Evolutionary conservation across 2,113 vertebrate genomes (phyloP).

Genomic region (Mobula hypostoma): DNA sequence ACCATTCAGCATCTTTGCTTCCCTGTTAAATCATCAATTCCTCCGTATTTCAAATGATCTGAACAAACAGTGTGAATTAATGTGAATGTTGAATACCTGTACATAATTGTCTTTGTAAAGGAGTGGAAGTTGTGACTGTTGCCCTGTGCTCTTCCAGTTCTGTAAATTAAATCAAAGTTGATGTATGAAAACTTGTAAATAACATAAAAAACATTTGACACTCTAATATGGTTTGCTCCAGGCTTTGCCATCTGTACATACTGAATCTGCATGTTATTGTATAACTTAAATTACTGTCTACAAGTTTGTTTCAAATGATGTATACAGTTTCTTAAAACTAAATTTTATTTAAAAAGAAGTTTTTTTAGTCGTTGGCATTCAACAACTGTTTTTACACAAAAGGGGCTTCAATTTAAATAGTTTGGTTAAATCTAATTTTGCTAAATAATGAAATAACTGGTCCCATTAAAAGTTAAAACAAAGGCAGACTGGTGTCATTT

Average conservation of each 20-base stretch:
- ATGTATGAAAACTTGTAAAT: slow-evolving; percentile 73
- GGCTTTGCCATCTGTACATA: slow-evolving; percentile 66
- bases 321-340: slow-evolving; percentile 84
- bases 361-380: slow-evolving; percentile 35
- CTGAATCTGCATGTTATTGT: slow-evolving; percentile 79
- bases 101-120: slow-evolving; percentile 65
- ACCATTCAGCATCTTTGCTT: not conserved
- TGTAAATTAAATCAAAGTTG: slow-evolving; percentile 57
- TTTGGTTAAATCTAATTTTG: slow-evolving; percentile 37
- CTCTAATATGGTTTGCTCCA: slow-evolving; percentile 54
- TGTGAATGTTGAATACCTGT: slow-evolving; percentile 58
- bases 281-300: slow-evolving; percentile 65
- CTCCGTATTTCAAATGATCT: slow-evolving; percentile 6
- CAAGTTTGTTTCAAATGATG: slow-evolving; percentile 78
- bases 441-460: slow-evolving; percentile 30
- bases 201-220: slow-evolving; percentile 58
- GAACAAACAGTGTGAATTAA: slow-evolving; percentile 52
- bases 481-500: slow-evolving; percentile 14
- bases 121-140: slow-evolving; percentile 63
- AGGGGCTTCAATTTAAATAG: slow-evolving; percentile 30
- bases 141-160: slow-evolving; percentile 58
- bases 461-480: slow-evolving; percentile 36
- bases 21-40: not conserved
- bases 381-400: slow-evolving; percentile 37
- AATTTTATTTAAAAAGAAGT: slow-evolving; percentile 50